Conservation (phyloP, 1,140 invertebrate species). For the Steinernema feltiae region DNA sequence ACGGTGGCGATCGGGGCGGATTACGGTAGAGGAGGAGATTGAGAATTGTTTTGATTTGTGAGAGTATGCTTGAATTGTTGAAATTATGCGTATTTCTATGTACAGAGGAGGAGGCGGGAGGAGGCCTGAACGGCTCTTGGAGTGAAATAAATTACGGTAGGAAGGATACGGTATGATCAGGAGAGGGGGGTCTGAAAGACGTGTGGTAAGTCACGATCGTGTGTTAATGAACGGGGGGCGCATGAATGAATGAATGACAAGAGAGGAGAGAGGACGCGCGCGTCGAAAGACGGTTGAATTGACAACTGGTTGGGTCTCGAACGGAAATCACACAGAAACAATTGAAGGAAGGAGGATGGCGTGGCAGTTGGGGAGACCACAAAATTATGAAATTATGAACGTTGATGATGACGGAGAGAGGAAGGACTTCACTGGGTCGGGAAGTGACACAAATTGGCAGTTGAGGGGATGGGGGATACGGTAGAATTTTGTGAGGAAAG, state of each 20-base stretch:
- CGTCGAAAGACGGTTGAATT: slow-evolving; percentile 16
- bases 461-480: no score
- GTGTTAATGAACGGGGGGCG: not conserved
- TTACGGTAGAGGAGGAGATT: not conserved
- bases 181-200: slow-evolving; percentile 15
- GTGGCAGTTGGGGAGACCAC: slow-evolving; percentile 20
- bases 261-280: slow-evolving; percentile 14
- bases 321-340: slow-evolving; percentile 8
- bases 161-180: slow-evolving; percentile 14
- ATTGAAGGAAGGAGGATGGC: not conserved
- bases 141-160: slow-evolving; percentile 21
- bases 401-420: not conserved
- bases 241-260: no score
- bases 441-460: slow-evolving; percentile 10
- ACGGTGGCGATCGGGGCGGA: not conserved
- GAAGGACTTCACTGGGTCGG: slow-evolving; percentile 1
- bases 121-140: not conserved
- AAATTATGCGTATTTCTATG: slow-evolving; percentile 19
- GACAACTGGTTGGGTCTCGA: not conserved
- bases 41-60: not conserved
- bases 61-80: slow-evolving; percentile 5
- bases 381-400: not conserved
- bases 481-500: slow-evolving; percentile 1
- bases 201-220: slow-evolving; percentile 3
- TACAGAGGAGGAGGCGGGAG: slow-evolving; percentile 2